Percentiles rank a stretch among this genome's conserved stretches.
Evolutionary conservation across 2,888 invertebrate genomes (phyloP).

Genomic region (Cremastinae sp.): DNA sequence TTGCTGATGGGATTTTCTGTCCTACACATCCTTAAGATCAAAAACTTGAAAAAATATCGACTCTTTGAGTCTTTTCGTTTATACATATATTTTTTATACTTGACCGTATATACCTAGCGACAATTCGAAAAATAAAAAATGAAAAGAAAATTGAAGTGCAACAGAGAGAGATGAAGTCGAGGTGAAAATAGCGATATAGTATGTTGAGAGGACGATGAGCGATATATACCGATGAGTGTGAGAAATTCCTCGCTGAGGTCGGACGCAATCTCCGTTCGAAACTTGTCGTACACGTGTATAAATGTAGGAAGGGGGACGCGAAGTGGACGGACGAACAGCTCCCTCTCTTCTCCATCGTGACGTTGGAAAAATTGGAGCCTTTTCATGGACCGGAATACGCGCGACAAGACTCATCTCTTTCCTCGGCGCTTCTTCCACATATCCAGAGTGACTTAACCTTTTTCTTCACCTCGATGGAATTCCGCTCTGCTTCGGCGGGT

Average conservation of each 20-base stretch:
- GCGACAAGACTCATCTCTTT: conserved; percentile 47
- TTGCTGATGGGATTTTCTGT: too few species aligned
- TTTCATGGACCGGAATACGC: conserved; percentile 46
- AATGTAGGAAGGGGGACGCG: conserved; percentile 24
- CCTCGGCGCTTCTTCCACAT: conserved; percentile 15
- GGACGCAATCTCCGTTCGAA: conserved; percentile 56
- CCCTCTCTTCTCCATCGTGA: conserved; percentile 32
- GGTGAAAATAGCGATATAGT: conserved; percentile 31
- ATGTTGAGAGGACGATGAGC: too few species aligned
- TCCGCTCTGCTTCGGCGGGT: conserved; percentile 29
- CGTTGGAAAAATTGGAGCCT: conserved; percentile 59
- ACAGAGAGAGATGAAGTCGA: conserved; percentile 12
- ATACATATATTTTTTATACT: too few species aligned
- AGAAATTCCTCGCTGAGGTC: conserved; percentile 58
- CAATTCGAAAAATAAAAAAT: too few species aligned
- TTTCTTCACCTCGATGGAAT: conserved; percentile 30
- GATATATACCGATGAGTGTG: conserved; percentile 46
- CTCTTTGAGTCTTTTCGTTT: too few species aligned
- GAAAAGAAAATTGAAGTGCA: conserved; percentile 3
- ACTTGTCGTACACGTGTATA: conserved; percentile 48
- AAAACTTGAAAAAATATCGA: too few species aligned
- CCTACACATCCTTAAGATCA: too few species aligned
- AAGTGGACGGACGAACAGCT: conserved; percentile 34
- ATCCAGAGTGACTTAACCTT: conserved; percentile 8
- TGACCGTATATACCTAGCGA: too few species aligned